Conservation (phyloP, 2,113 vertebrate species). For the Mola mola region DNA sequence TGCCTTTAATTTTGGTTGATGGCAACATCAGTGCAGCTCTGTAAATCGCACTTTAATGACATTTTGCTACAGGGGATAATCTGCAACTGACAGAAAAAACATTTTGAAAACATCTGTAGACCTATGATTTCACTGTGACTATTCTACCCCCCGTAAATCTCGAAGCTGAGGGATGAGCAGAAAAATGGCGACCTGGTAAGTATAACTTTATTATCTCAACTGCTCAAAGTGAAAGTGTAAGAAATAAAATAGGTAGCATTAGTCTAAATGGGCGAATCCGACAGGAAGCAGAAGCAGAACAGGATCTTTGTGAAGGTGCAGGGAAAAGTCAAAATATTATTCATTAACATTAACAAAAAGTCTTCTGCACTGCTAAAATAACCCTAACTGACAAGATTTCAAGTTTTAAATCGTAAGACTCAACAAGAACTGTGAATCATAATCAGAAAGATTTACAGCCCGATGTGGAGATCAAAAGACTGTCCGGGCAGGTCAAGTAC, state of each 20-base stretch:
- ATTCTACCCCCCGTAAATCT: slow-evolving; percentile 82
- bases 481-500: slow-evolving; percentile 6
- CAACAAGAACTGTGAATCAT: background rate
- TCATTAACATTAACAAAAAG: background rate
- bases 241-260: slow-evolving; percentile 40
- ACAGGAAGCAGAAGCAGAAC: slow-evolving; percentile 1
- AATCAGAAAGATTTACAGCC: slow-evolving; percentile 4
- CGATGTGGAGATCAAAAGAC: slow-evolving; percentile 30
- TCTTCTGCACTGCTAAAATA: slow-evolving; percentile 17
- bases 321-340: slow-evolving; percentile 81
- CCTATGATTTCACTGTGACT: slow-evolving; percentile 98
- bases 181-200: slow-evolving; percentile 78
- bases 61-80: slow-evolving; percentile 99
- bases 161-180: slow-evolving; percentile 71
- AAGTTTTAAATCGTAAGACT: background rate
- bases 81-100: slow-evolving; percentile 99
- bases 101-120: slow-evolving; percentile 99
- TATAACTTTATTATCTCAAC: slow-evolving; percentile 65
- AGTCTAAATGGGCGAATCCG: slow-evolving; percentile 6
- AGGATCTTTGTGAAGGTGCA: slow-evolving; percentile 10
- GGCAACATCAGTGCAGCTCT: slow-evolving; percentile 99
- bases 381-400: background rate
- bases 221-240: slow-evolving; percentile 52
- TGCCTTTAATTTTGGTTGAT: slow-evolving; percentile 99
- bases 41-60: slow-evolving; percentile 99